A percentile compares a stretch with the other conserved stretches of the same genome.
Conservation (phyloP, 2,888 invertebrate species). For the Heliconius ethilla region DNA sequence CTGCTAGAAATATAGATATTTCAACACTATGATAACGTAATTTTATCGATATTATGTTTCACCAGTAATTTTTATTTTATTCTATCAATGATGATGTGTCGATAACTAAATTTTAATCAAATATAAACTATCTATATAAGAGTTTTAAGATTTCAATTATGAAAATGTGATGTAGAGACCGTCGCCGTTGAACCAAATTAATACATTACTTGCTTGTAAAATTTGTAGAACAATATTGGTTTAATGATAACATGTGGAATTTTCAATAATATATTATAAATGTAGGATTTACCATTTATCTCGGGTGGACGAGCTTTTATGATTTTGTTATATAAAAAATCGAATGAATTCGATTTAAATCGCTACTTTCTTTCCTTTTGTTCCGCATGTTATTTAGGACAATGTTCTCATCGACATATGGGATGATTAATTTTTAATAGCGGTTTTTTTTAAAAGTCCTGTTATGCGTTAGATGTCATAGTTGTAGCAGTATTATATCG, state of each 20-base stretch:
- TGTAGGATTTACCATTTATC: not conserved
- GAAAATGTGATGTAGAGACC: constrained; percentile 20
- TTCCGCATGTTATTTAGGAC: constrained; percentile 33
- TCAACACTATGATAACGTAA: not conserved
- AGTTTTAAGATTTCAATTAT: not conserved
- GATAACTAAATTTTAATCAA: not conserved
- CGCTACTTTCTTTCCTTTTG: not conserved
- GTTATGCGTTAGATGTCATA: constrained; percentile 56
- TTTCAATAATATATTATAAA: not conserved
- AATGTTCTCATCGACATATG: constrained; percentile 35
- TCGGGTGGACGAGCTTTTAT: not conserved
- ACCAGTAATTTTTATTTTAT: not conserved
- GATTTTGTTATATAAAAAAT: not conserved
- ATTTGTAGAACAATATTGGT: not conserved
- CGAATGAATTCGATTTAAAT: not conserved
- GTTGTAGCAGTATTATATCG: constrained; percentile 76
- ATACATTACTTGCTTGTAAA: not conserved
- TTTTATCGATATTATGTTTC: not conserved
- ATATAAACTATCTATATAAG: not conserved
- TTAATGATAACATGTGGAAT: not conserved
- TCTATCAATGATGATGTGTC: not conserved
- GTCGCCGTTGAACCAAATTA: constrained; percentile 9
- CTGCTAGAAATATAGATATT: not conserved
- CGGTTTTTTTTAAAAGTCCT: constrained; percentile 29
- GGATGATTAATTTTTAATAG: not conserved